A percentile compares a stretch with the other conserved stretches of the same genome.
Conservation (phyloP, 2,797 vertebrate species). For the Lacerta bilineata region DNA sequence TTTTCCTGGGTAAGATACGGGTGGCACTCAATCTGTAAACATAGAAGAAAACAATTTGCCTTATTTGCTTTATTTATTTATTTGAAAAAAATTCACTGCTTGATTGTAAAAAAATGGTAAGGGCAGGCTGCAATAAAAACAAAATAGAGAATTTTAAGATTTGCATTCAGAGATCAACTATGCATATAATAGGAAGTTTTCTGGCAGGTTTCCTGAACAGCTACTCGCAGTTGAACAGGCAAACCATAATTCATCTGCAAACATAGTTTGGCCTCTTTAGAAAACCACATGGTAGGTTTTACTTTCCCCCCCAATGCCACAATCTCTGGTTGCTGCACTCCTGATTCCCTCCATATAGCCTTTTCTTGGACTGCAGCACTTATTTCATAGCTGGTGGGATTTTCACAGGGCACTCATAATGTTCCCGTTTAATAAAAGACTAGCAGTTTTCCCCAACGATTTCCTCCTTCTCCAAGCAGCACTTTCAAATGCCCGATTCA, state of each 20-base stretch:
- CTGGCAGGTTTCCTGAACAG: background rate
- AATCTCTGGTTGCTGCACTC: background rate
- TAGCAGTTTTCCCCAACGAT: background rate
- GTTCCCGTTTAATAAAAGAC: background rate
- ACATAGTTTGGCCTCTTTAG: background rate
- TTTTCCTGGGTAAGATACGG: slow-evolving; percentile 92
- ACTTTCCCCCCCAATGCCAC: background rate
- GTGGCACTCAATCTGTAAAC: slow-evolving; percentile 89
- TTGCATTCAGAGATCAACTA: background rate
- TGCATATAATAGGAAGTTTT: background rate
- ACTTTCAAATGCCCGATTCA: background rate
- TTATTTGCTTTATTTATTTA: background rate
- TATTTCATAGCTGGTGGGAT: background rate
- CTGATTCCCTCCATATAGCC: background rate
- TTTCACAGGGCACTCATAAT: background rate
- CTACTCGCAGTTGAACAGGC: background rate
- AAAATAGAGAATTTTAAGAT: background rate
- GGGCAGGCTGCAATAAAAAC: background rate
- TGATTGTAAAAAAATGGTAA: no score
- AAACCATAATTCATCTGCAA: background rate
- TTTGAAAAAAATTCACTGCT: no score
- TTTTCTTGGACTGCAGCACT: background rate
- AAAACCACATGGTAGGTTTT: background rate
- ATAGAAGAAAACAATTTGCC: background rate
- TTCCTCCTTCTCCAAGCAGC: background rate